Percentiles rank a stretch among this genome's conserved stretches.
Conservation (phyloP, 2,888 invertebrate genomes). For the Girardia tigrina region DNA sequence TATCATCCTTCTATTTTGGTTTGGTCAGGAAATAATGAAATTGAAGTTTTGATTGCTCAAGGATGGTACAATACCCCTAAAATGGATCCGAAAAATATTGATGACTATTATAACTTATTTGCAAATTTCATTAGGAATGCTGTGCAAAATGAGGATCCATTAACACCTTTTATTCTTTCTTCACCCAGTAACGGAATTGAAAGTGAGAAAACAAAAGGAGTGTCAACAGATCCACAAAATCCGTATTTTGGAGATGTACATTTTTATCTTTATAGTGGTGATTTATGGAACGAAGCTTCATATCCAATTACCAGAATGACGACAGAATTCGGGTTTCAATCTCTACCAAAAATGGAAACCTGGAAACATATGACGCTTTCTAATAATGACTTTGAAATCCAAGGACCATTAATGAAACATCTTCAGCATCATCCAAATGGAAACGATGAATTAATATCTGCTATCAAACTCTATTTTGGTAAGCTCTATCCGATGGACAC, state of each 20-base stretch:
- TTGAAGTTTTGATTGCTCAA: slow-evolving; percentile 70
- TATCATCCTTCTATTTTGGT: slow-evolving; percentile 72
- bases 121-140: slow-evolving; percentile 62
- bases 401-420: slow-evolving; percentile 59
- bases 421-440: slow-evolving; percentile 75
- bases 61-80: slow-evolving; percentile 57
- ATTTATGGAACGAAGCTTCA: slow-evolving; percentile 69
- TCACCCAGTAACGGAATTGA: slow-evolving; percentile 60
- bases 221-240: slow-evolving; percentile 66
- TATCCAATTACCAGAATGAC: slow-evolving; percentile 71
- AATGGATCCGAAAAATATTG: slow-evolving; percentile 53
- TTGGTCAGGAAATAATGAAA: slow-evolving; percentile 91
- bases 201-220: slow-evolving; percentile 58
- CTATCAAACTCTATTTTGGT: slow-evolving; percentile 11
- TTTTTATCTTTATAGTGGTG: slow-evolving; percentile 68
- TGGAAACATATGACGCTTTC: slow-evolving; percentile 47
- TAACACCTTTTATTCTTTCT: slow-evolving; percentile 64
- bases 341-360: slow-evolving; percentile 64
- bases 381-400: slow-evolving; percentile 45
- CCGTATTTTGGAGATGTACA: slow-evolving; percentile 73
- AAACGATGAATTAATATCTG: slow-evolving; percentile 40
- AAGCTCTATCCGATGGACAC: slow-evolving; percentile 46
- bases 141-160: slow-evolving; percentile 48
- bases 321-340: slow-evolving; percentile 89
- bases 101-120: slow-evolving; percentile 71